Base-by-base conservation (phyloP, 2,888 invertebrate genomes). In the Euclidia mi region DNA sequence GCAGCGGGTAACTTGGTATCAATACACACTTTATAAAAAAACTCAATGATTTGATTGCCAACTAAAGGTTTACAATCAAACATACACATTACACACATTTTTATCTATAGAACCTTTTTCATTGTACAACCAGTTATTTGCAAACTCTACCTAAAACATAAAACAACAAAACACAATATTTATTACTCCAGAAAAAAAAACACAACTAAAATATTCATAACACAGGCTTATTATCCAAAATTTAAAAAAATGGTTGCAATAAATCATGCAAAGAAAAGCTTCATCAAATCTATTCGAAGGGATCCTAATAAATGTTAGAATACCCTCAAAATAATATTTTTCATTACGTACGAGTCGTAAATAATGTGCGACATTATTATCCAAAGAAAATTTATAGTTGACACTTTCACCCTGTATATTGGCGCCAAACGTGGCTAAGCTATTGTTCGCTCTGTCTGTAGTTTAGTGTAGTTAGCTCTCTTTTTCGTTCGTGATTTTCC, bases 311-410 rank as follows among this genome's bases (percentile, higher is more conserved):
- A 71, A 75, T 56, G 53, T 55, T 46, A 57, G 52, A 56, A 57
- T 64, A 43, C 55, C 52, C 43, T 56, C 45, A 57, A 75, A 71
- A 56, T 71, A 71, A 71, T 71, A 75, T 71, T 75, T 71, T 71
- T 71, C 75, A 75, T 71, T 71, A 71, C 60, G 50, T 57, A 59
- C 40, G 29, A 45, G 55, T 62, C 72, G 55, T 76, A 72, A 72
- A 72, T 72, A 76, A 59, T 51, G 37, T 40, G 51, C 43, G 73
- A 76, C 76, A 65, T 72, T 72, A 72, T 72, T 72, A 61, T 72
- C 72, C 70, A 56, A 51, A 56, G 56, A 14, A 40, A 72, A 72
- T 72, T 76, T 72, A 72, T 69, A 44, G 56, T 49, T 56, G 44
- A 51, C 38, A 37, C 43, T 41, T 44, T 44, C 44, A 40, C 43